These are phyloP conservation scores for Orchesellides sinensis DNA, from an alignment of 2,888 invertebrate species.

Conservation along the genomic window DNA sequence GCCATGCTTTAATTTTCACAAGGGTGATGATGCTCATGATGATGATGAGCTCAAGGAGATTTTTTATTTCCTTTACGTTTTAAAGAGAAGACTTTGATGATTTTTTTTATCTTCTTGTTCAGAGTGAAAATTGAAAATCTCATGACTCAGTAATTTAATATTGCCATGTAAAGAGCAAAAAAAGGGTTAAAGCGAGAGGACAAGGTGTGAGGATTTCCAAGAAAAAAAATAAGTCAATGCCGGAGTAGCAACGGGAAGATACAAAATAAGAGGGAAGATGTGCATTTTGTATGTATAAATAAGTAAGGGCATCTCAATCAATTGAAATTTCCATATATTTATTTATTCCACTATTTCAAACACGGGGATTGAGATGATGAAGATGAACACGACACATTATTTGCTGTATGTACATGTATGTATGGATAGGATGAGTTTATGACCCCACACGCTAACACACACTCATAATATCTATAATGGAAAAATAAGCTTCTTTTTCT, in stretches of 20 bases:
- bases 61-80: not conserved
- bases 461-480: no score
- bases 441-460: no score
- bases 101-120: slow-evolving; percentile 6
- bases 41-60: slow-evolving; percentile 33
- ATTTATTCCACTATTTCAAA: not conserved
- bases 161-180: not conserved
- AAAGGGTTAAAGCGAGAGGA: not conserved
- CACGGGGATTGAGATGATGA: not conserved
- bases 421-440: not conserved
- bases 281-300: no score
- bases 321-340: not conserved
- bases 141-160: slow-evolving; percentile 64
- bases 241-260: not conserved
- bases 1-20: not conserved
- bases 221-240: not conserved
- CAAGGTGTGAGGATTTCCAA: not conserved
- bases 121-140: slow-evolving; percentile 62
- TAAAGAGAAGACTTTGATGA: slow-evolving; percentile 19
- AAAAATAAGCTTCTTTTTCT: no score
- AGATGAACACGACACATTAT: not conserved
- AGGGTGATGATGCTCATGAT: not conserved
- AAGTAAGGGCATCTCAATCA: not conserved
- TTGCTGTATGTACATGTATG: not conserved
- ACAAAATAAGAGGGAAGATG: not conserved